Evolutionary conservation across 2,113 vertebrate genomes (phyloP), one percentile per base, ranked within the genome.

Genomic region (Eublepharis macularius): DNA sequence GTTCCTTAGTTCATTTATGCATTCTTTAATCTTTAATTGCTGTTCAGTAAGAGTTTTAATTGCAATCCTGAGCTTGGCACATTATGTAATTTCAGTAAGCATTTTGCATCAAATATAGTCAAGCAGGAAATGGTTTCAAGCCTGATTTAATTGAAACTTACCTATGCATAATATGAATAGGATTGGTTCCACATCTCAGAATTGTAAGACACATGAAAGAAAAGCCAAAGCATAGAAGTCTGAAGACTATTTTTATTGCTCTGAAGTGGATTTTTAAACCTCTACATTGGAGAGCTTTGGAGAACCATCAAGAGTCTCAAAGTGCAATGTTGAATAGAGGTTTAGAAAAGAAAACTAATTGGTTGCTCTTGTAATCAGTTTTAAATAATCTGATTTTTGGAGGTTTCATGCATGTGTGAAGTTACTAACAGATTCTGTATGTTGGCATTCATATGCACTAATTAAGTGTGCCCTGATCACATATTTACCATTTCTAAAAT

Each of bases 171-270:
- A 7, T 2, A 11, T 84, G 51, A 80, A 73, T 43, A 45, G 34
- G 34, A 26, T 14, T 51, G 3, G 16, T 76, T 76, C 45, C 32
- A 19, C 16, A 51, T 74, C 85, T 76, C 32, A 83, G 74, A 83
- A 90, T 19, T 79, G 76, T 70, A 60, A 17, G 81, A 87, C 24
- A 84, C 76, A 92, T 93, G 82, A 91, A 93, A 90, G 76, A 10
- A 94, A 93, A 90, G 74, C 26, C 85, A 86, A 85, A 89, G 91
- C 57, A 7, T 78, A 63, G 47, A 80, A 93, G 86, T 80, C 65
- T 85, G 76, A 45, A 47, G 80, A 45, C 74, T 91, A 93, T 90
- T 92, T 69, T 34, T 80, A 17, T 85, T 93, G 32, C 63, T 88
- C 81, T 88, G 41, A 94, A 88, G 85, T 81, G 0, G 4, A 43